Evolutionary conservation across 2,888 invertebrate species (phyloP).

Genomic region (Habrosyne pyritoides): DNA sequence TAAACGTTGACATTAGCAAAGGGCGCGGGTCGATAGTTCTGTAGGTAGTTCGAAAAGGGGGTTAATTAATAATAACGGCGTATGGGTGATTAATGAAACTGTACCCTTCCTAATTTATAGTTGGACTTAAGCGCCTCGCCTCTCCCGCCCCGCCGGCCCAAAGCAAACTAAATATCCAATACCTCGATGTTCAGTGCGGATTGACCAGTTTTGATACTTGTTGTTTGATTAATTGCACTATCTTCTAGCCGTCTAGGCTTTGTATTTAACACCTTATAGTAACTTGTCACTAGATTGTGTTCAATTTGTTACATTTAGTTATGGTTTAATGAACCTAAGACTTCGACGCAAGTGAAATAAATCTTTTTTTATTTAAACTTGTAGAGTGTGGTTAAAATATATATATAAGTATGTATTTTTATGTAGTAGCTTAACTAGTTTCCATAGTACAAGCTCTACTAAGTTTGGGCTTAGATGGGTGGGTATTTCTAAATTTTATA

Average conservation of each 20-base stretch:
- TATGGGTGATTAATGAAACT: constrained; percentile 84
- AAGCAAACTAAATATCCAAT: constrained; percentile 84
- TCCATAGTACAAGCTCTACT: too few species aligned
- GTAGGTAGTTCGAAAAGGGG: constrained; percentile 75
- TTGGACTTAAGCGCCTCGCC: constrained; percentile 80
- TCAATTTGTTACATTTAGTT: too few species aligned
- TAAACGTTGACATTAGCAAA: constrained; percentile 65
- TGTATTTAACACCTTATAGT: too few species aligned
- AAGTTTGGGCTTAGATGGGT: too few species aligned
- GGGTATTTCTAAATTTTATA: too few species aligned
- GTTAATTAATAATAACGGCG: constrained; percentile 84
- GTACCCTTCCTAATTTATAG: constrained; percentile 84
- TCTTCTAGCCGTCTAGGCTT: too few species aligned
- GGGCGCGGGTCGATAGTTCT: constrained; percentile 73
- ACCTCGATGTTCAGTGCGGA: constrained; percentile 71
- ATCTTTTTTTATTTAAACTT: too few species aligned
- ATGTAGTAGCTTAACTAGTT: too few species aligned
- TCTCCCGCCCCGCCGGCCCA: constrained; percentile 70
- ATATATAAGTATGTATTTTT: too few species aligned
- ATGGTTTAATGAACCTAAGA: too few species aligned
- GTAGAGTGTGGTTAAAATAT: too few species aligned
- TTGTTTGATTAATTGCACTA: neutral
- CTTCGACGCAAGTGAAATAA: too few species aligned
- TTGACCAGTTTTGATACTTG: constrained; percentile 51
- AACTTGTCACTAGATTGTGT: constrained; percentile 4